phyloP scores from a whole-genome alignment of 1,140 invertebrate genomes.

The Caligus rogercresseyi region DNA sequence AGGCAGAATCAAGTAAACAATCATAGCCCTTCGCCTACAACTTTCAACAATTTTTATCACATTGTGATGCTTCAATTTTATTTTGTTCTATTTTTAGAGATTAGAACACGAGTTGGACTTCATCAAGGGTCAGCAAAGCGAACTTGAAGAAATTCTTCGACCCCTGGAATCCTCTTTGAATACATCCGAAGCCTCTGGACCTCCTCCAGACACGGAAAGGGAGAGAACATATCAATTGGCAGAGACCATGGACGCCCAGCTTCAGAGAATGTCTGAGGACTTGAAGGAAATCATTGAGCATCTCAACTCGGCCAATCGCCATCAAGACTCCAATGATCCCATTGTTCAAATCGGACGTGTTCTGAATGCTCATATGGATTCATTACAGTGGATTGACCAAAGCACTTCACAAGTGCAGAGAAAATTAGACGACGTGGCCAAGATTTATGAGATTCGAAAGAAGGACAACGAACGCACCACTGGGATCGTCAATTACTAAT shows the following conservation, averaged over 20 bases:
- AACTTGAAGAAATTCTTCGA: conserved; percentile 64
- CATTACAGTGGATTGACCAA: conserved; percentile 76
- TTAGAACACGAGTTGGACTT: conserved; percentile 87
- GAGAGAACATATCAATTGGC: conserved; percentile 57
- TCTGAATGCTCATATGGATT: conserved; percentile 88
- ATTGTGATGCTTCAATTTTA: too few species aligned
- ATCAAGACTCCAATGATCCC: conserved; percentile 64
- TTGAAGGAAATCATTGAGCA: conserved; percentile 87
- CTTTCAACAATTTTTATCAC: too few species aligned
- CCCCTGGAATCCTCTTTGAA: conserved; percentile 53
- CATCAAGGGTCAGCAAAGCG: conserved; percentile 73
- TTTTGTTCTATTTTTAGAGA: conserved; percentile 32
- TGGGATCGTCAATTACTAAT: neutral
- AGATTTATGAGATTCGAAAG: conserved; percentile 55
- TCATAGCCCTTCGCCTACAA: too few species aligned
- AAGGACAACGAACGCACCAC: conserved; percentile 46
- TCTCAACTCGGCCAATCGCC: conserved; percentile 66
- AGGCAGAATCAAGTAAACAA: too few species aligned
- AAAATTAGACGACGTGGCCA: conserved; percentile 60
- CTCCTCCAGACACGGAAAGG: conserved; percentile 61
- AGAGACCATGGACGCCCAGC: conserved; percentile 73
- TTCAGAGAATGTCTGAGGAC: conserved; percentile 84
- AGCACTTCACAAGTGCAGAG: conserved; percentile 50
- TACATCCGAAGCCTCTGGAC: conserved; percentile 33
- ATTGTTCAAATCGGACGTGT: conserved; percentile 31